Evolutionary conservation across 1,140 invertebrate genomes (phyloP), one percentile per base, ranked within the genome.

Genomic region (Doryteuthis pealeii): DNA sequence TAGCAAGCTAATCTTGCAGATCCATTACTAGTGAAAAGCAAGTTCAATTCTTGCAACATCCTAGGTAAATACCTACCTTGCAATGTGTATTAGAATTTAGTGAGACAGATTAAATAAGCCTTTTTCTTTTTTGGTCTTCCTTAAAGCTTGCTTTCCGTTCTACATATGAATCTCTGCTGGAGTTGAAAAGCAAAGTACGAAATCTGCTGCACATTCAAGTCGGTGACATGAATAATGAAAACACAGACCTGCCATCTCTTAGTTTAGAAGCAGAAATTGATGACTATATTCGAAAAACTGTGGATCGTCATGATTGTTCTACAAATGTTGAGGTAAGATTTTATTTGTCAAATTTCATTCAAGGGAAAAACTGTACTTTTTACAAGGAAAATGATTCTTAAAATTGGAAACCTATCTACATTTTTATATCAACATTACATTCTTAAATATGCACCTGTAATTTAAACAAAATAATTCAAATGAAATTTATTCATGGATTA

Each of bases 101-200:
- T n/a, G n/a, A n/a, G n/a, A n/a, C n/a, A n/a, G n/a, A n/a, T n/a
- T n/a, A n/a, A n/a, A n/a, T n/a, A n/a, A n/a, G n/a, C n/a, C n/a
- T n/a, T n/a, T 40, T 40, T 3, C 10, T 40, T 40, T 40, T 40
- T 10, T 40, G 3, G 10, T 40, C 35, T 40, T 40, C 35, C 35
- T 10, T 5, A 40, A 40, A 92, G 91, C 83, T 92, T 62, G 88
- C 91, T 12, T 92, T 92, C 83, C 88, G 91, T 35, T 90, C 91
- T 30, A 89, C 89, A 5, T 88, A 90, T 54, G 86, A 89, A 30
- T 84, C 87, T 65, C 71, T 91, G n/a, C 78, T 84, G 12, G 89
- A 89, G 45, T 87, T 91, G 26, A 87, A 89, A 74, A 87, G 89
- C 1, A 87, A 90, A 74, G 81, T 92, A 0, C 82, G 88, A 28